These are phyloP conservation scores for Sinodicranocentrus sp. DNA, from an alignment of 2,888 invertebrate genomes.

Conservation along the genomic window DNA sequence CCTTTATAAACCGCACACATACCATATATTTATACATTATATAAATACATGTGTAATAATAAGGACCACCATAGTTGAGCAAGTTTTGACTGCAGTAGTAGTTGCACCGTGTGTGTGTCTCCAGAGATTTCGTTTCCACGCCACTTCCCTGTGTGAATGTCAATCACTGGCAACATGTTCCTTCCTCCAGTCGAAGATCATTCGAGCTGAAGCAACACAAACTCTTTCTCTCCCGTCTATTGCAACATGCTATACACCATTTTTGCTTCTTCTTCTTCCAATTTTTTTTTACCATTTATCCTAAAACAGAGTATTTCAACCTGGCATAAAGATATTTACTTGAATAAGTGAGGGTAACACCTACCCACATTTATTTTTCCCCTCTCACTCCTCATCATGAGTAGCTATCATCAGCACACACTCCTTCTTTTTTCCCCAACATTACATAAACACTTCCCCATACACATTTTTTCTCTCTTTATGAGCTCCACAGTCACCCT, in stretches of 20 bases:
- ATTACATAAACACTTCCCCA: neutral
- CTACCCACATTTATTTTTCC: neutral
- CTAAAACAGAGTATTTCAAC: no score
- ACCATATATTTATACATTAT: no score
- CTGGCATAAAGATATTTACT: no score
- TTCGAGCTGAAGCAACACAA: constrained; percentile 10
- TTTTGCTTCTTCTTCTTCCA: no score
- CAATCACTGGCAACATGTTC: constrained; percentile 42
- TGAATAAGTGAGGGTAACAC: neutral
- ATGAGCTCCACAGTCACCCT: no score
- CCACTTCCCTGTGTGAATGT: constrained; percentile 24
- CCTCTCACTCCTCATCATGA: neutral
- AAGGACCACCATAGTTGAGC: no score
- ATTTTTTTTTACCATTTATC: no score
- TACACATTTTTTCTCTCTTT: no score
- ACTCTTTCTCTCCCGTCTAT: neutral
- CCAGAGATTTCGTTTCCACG: neutral
- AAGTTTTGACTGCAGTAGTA: no score
- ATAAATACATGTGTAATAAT: no score
- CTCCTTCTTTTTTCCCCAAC: neutral
- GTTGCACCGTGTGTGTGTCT: constrained; percentile 2
- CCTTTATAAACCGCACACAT: no score
- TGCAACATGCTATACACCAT: no score
- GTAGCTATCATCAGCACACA: constrained; percentile 34
- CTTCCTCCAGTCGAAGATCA: constrained; percentile 25